Base-by-base conservation (phyloP, 2,888 invertebrate genomes). In the Crocallis elinguaria region DNA sequence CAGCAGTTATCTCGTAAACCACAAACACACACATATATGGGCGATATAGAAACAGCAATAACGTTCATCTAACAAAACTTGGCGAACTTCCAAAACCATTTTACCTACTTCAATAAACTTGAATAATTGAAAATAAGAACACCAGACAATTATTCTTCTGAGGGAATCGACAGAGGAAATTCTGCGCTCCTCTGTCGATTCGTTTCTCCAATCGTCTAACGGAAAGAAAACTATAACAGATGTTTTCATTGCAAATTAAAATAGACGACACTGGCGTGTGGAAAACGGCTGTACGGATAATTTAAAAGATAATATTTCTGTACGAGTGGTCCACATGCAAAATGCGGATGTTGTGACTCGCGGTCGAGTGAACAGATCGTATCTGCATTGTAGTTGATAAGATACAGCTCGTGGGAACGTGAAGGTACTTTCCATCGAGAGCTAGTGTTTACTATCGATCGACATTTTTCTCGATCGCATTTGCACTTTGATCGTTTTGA, bases 371-470 rank as follows among this genome's bases (percentile, higher is more conserved):
- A 73, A 50, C 73, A 75, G 78, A 79, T 77, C 67, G 56, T 73
- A 82, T 78, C 81, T 69, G 74, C 63, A 71, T 58, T 46, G 63
- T 60, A 59, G 46, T 65, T 67, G 84, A 84, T 84, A 84, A 84
- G 79, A 79, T 81, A 75, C 27, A 35, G 49, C 62, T 60, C 78
- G 79, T 84, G 84, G 75, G 81, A 80, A 79, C 64, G 65, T 52
- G 61, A 9, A 27, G 32, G 29, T 19, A 46, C 46, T 53, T 53
- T 53, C 53, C 23, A 52, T 30, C 25, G 27, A 39, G 29, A 30
- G 35, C 25, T 33, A 16, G 4, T 41, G 8, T 41, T 30, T 19
- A 13, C 14, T 4, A 14, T 16, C 19, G 17, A 39, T 16, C 16
- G 16, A 1, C n/a, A 14, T 25, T 17, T 33, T 8, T 6, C 8